Conservation (phyloP, 2,888 invertebrate species). For the Acleris literana region DNA sequence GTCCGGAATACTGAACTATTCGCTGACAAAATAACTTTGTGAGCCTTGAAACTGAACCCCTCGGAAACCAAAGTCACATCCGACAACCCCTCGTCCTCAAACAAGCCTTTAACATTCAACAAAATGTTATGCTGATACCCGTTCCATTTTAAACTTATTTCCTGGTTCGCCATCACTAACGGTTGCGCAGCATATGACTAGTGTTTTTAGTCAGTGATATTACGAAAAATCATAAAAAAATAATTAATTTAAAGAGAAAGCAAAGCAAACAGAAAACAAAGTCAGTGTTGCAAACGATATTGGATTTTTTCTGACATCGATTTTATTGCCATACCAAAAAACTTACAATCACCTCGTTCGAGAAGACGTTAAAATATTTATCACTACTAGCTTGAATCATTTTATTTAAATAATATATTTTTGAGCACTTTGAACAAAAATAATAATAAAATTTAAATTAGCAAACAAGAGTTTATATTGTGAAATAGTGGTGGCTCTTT, state of each 20-base stretch:
- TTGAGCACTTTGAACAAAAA: background rate
- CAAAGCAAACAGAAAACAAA: slow-evolving; percentile 45
- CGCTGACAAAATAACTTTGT: slow-evolving; percentile 87
- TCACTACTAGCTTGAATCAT: background rate
- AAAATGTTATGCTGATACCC: slow-evolving; percentile 86
- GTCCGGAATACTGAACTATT: slow-evolving; percentile 87
- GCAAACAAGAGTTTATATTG: no score
- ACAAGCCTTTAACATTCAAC: slow-evolving; percentile 85
- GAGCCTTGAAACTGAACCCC: slow-evolving; percentile 86
- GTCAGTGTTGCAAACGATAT: slow-evolving; percentile 37
- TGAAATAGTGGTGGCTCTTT: no score
- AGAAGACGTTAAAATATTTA: slow-evolving; percentile 9
- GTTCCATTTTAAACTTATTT: slow-evolving; percentile 88
- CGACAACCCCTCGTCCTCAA: slow-evolving; percentile 86
- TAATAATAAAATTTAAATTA: no score
- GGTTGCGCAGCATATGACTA: slow-evolving; percentile 35
- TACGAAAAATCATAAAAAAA: slow-evolving; percentile 44
- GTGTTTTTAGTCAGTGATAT: slow-evolving; percentile 40
- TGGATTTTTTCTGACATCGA: slow-evolving; percentile 30
- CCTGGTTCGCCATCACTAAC: slow-evolving; percentile 76
- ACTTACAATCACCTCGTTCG: background rate
- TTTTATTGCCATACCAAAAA: slow-evolving; percentile 22
- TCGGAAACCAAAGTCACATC: slow-evolving; percentile 87
- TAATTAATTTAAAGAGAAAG: slow-evolving; percentile 45
- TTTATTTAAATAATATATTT: background rate